Percentiles rank a stretch among this genome's conserved stretches.
phyloP scores from a whole-genome alignment of 2,113 vertebrate genomes.

The Larimichthys crocea region DNA sequence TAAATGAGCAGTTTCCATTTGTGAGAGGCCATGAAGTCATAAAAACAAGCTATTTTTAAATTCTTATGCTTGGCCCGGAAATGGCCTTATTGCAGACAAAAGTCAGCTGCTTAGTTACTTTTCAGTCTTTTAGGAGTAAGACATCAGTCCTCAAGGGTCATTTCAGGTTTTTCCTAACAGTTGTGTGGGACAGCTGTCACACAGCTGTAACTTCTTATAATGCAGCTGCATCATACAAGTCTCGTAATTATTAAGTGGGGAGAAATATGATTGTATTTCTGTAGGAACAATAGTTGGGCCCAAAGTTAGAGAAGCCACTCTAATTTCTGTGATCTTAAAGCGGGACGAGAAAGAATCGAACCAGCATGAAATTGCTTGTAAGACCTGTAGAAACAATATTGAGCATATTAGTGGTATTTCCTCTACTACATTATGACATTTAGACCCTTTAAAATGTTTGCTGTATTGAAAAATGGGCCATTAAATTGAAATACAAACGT shows the following conservation, averaged over 20 bases:
- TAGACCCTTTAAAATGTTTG: slow-evolving; percentile 29
- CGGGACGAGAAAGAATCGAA: neutral
- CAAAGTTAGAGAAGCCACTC: neutral
- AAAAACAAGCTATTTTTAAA: slow-evolving; percentile 79
- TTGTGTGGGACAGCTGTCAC: slow-evolving; percentile 4
- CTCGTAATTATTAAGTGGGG: neutral
- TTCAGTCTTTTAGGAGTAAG: slow-evolving; percentile 32
- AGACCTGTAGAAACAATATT: slow-evolving; percentile 25
- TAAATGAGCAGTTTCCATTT: slow-evolving; percentile 79
- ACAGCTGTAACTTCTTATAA: neutral
- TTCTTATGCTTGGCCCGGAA: slow-evolving; percentile 52
- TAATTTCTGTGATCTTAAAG: slow-evolving; percentile 31
- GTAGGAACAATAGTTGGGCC: neutral
- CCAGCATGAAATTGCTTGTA: slow-evolving; percentile 47
- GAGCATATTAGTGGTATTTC: slow-evolving; percentile 24
- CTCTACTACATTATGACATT: slow-evolving; percentile 32
- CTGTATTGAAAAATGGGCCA: slow-evolving; percentile 20
- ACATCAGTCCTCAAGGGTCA: slow-evolving; percentile 5
- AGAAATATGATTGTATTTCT: neutral
- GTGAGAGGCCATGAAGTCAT: slow-evolving; percentile 63
- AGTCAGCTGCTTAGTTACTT: slow-evolving; percentile 21
- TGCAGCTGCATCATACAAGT: neutral
- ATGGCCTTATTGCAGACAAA: slow-evolving; percentile 53
- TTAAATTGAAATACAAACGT: slow-evolving; percentile 31
- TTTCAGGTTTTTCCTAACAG: neutral